Evolutionary conservation across 1,140 invertebrate genomes (phyloP).

Genomic region (Drosophila erecta): DNA sequence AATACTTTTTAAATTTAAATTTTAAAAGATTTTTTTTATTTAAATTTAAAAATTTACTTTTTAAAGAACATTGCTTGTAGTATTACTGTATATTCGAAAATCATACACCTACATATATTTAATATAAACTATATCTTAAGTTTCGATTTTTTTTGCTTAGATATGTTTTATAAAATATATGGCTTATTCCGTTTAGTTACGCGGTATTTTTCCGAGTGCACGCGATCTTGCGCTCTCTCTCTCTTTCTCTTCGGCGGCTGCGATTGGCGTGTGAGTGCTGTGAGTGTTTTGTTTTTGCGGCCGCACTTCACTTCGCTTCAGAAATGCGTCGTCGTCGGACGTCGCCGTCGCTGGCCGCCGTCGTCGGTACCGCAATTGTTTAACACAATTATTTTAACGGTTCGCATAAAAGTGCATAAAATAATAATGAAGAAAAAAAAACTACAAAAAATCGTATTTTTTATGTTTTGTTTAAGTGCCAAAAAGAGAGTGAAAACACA

Average conservation of each 20-base stretch:
- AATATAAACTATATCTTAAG: no score
- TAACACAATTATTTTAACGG: slow-evolving; percentile 21
- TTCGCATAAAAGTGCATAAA: slow-evolving; percentile 8
- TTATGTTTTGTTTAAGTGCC: slow-evolving; percentile 35
- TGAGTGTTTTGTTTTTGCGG: slow-evolving; percentile 28
- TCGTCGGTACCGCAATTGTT: slow-evolving; percentile 29
- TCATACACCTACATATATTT: no score
- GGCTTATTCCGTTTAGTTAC: neutral
- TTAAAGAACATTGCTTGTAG: no score
- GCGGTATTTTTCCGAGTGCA: neutral
- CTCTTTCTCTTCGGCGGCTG: slow-evolving; percentile 12
- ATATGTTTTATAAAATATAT: neutral
- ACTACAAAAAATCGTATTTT: slow-evolving; percentile 11
- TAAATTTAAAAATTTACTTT: no score
- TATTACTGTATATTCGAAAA: no score
- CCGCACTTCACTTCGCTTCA: slow-evolving; percentile 17
- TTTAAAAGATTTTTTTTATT: no score
- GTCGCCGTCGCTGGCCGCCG: slow-evolving; percentile 33
- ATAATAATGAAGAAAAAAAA: neutral
- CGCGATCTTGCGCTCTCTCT: slow-evolving; percentile 6
- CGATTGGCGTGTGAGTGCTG: neutral
- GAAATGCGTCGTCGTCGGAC: slow-evolving; percentile 41
- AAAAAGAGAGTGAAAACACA: slow-evolving; percentile 15
- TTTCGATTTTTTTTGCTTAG: no score
- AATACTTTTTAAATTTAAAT: no score